These are phyloP conservation scores for Calidris pygmaea DNA, from an alignment of 2,113 vertebrate genomes.

Conservation along the genomic window DNA sequence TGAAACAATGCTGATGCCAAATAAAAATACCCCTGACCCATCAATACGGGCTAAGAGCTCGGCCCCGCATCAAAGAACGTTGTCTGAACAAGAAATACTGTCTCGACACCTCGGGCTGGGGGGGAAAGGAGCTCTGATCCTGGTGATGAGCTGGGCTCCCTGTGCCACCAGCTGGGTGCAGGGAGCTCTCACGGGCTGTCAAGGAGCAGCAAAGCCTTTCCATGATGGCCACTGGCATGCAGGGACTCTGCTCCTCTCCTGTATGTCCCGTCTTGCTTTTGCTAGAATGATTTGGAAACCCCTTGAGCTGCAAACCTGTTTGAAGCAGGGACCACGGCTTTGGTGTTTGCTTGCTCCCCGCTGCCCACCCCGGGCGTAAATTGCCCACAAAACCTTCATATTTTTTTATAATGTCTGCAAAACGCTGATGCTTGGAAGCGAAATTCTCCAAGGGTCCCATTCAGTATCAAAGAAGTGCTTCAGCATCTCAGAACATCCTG, in stretches of 20 bases:
- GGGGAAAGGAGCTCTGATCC: not conserved
- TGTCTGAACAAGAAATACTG: not conserved
- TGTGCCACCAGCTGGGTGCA: accelerated
- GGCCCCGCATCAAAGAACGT: not conserved
- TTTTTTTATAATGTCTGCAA: not conserved
- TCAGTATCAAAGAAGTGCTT: not conserved
- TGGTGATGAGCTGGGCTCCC: not conserved
- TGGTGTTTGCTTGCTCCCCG: not conserved
- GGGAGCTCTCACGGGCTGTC: not conserved
- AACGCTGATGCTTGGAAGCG: accelerated
- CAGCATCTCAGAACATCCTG: not conserved
- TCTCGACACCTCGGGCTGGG: not conserved
- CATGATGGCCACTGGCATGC: accelerated
- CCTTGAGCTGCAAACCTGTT: not conserved
- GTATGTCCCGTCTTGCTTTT: not conserved
- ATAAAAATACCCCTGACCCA: slow-evolving; percentile 57
- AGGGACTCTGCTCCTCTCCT: not conserved
- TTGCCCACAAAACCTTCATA: not conserved
- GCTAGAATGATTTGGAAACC: not conserved
- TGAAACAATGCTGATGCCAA: slow-evolving; percentile 59
- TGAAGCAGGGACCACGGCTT: not conserved
- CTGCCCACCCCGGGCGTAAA: accelerated
- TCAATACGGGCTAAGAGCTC: slow-evolving; percentile 45
- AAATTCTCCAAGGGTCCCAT: not conserved
- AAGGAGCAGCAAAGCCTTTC: not conserved